Base-by-base conservation (phyloP, 2,888 invertebrate species). In the Orthosia gracilis region DNA sequence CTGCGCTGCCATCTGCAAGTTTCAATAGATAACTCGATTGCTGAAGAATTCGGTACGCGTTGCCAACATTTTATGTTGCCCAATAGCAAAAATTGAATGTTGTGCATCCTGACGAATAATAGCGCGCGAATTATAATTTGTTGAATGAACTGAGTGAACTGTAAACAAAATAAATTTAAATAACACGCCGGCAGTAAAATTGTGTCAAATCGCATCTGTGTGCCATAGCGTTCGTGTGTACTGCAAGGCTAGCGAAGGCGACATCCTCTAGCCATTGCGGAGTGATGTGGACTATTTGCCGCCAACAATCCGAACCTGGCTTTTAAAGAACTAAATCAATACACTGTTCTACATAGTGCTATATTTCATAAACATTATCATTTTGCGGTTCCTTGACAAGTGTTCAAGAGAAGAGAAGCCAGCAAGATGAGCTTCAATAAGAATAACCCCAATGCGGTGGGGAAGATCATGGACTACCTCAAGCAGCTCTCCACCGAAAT, bases 1-100 rank as follows among this genome's bases (percentile, higher is more conserved):
- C 94, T 91, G 93, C 94, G 93, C 95, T 94, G 96, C 96, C 96
- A 95, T 96, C 96, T 96, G 94, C 95, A 94, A 94, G 96, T 95
- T 96, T 95, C 94, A 96, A 96, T 96, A 94, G 94, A 94, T 94
- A 96, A 96, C 96, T 95, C 93, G 95, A 93, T 91, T 92, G 93
- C 94, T 93, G 93, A 94, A 92, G 90, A 92, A 94, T 91, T 92
- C 93, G 91, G 93, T 93, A 90, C 95, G 94, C 92, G 95, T 91
- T 94, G 90, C 93, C 92, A 95, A 95, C 94, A 93, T 93, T 92
- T 90, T 87, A 90, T 87, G 88, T 89, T 88, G 90, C 90, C 87
- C 89, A 89, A 79, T 89, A 88, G 73, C 88, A 89, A 90, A 90
- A 92, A 86, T 90, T 93, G 91, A 91, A 94, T 94, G 93, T 95